phyloP scores from a whole-genome alignment of 92 coral and sea anemone genomes.

The Phenganax subtilis region DNA sequence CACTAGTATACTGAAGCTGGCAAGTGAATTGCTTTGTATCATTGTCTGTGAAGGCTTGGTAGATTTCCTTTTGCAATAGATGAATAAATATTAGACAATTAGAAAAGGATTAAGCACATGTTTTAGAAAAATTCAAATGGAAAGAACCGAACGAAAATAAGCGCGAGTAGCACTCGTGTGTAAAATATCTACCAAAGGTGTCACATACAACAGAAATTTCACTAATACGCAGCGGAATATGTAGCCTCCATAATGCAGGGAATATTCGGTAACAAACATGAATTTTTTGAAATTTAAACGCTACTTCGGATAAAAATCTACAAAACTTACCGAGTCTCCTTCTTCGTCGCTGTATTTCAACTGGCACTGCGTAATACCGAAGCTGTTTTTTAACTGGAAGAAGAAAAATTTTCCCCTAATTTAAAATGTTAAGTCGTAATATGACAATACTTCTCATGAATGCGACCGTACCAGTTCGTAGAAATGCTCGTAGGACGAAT shows the following conservation, averaged over 20 bases:
- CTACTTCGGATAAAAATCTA: not conserved
- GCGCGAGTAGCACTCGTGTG: not conserved
- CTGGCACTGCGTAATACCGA: slow-evolving; percentile 13
- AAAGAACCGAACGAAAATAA: not conserved
- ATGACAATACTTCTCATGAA: not conserved
- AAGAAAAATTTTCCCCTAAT: not conserved
- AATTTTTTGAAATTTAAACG: not conserved
- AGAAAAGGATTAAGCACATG: no score
- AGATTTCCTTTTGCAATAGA: no score
- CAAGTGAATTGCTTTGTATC: no score
- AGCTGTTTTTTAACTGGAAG: slow-evolving; percentile 3
- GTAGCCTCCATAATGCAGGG: no score
- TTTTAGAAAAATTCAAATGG: no score
- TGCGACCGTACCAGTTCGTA: slow-evolving; percentile 1
- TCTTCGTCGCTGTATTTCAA: slow-evolving; percentile 35
- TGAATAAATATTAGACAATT: no score
- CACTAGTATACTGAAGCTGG: no score
- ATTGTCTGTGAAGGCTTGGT: no score
- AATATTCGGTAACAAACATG: not conserved
- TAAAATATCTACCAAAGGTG: not conserved
- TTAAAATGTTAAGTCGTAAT: not conserved
- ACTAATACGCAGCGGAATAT: not conserved
- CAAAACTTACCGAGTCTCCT: slow-evolving; percentile 23
- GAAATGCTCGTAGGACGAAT: slow-evolving; percentile 4
- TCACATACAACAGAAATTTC: not conserved